Base-by-base conservation (phyloP, 1,140 invertebrate genomes). In the Caenorhabditis briggsae region DNA sequence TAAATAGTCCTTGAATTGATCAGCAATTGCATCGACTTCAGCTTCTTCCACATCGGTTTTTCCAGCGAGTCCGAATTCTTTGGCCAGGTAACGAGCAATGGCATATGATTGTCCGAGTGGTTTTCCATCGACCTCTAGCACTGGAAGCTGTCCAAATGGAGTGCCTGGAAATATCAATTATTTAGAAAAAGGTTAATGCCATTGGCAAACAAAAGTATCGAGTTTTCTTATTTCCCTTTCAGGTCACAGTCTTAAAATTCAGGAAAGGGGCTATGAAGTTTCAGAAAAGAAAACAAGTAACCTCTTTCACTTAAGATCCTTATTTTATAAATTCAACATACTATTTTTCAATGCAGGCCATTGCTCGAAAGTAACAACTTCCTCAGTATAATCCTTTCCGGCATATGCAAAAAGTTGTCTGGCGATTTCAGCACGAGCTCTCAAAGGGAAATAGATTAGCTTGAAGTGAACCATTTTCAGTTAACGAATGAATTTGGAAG, bases 111-210 rank as follows among this genome's bases (percentile, higher is more conserved):
- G 88, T 18, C 78, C 82, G 11, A 89, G 64, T 56, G 41, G 55
- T 41, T 89, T 90, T 56, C 88, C 88, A 70, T 89, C 89, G 20
- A 89, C 86, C 74, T 89, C 88, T 9, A 89, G 65, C 7, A 89
- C 64, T 33, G 88, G 88, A 14, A 89, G 58, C 50, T 89, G 85
- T 5, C 88, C 88, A 82, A 89, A 89, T 43, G 88, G 88, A 20
- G 82, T 88, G 16, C 11, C 83, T 85, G 48, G 14, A 85, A 65
- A 23, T 59, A 16, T 11, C 11, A 14, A 53, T 2, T 14, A 53
- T 53, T 53, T 53, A 53, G 50, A 8, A 53, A 53, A 53, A 14
- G 11, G 50, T 33, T 53, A 58, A 14, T 7, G 59, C 18, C 23
- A 20, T 33, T 61, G 23, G 14, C 11, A 25, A 61, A 20, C 16